Base-by-base conservation (phyloP, 2,888 invertebrate species). In the Stictocephala bisonia region DNA sequence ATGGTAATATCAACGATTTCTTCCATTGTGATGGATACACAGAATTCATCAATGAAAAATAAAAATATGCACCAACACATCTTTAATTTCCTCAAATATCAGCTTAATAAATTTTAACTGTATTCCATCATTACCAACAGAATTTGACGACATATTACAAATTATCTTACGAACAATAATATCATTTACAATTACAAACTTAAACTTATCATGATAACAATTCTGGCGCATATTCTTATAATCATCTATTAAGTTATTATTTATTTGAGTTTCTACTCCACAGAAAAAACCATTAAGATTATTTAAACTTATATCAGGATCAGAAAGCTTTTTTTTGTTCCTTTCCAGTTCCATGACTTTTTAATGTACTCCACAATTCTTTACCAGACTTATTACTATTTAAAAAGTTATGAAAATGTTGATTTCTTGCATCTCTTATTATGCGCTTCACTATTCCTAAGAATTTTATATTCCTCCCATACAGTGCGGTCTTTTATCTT, bases 391-490 rank as follows among this genome's bases (percentile, higher is more conserved):
- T 56, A 15, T 56, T 31, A 31, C 1, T 24, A 50, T 20, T 56
- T 3, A 56, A 11, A 29, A 2, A 29, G 2, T 13, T 2, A 9
- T 3, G 15, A 6, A 29, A 29, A 29, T 56, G 31, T 22, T 15
- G 4, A n/a, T 56, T 3, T 4, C 56, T 27, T 15, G 2, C 31
- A 31, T 56, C 31, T 31, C 56, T 56, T 18, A 29, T 4, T 15
- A 56, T 18, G 3, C 31, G 15, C 56, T 31, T 56, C 7, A 56
- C 56, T 56, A 31, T 56, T 56, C 3, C 56, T 29, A 15, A 56
- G 15, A 13, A 56, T 2, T 56, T 31, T 56, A 29, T 31, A 56
- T 1, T 26, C 3, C 7, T 56, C 15, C 27, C 56, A 56, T 26
- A 56, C 18, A 15, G 27, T 13, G 18, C n/a, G 9, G 31, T 56